Evolutionary conservation across 2,888 invertebrate genomes (phyloP).

Genomic region (Galeruca laticollis): DNA sequence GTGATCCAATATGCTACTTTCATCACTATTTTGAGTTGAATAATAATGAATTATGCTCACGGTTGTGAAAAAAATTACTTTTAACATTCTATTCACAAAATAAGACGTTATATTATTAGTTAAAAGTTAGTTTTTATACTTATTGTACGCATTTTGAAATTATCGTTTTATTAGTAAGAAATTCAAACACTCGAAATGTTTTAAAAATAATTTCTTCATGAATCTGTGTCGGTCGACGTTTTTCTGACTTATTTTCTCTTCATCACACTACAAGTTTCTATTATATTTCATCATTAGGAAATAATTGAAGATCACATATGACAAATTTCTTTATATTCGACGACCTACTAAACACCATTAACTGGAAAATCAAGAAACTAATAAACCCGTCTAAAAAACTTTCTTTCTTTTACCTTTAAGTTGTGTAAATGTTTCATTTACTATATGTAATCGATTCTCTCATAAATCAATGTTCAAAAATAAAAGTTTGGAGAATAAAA

Average conservation of each 20-base stretch:
- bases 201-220: neutral
- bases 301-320: conserved; percentile 18
- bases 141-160: neutral
- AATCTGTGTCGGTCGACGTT: neutral
- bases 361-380: conserved; percentile 1
- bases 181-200: neutral
- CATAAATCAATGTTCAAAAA: no score
- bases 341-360: conserved; percentile 7
- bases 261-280: conserved; percentile 16
- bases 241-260: conserved; percentile 15
- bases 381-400: neutral
- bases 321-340: conserved; percentile 7
- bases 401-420: neutral
- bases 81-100: no score
- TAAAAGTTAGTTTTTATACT: neutral
- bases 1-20: no score
- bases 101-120: no score
- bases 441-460: neutral
- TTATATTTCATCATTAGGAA: conserved; percentile 23
- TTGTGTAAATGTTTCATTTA: neutral
- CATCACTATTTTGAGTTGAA: no score
- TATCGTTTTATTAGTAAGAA: no score
- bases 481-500: no score
- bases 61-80: no score
- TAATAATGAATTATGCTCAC: no score